phyloP scores from a whole-genome alignment of 2,113 vertebrate species.

The Ctenomys sociabilis region DNA sequence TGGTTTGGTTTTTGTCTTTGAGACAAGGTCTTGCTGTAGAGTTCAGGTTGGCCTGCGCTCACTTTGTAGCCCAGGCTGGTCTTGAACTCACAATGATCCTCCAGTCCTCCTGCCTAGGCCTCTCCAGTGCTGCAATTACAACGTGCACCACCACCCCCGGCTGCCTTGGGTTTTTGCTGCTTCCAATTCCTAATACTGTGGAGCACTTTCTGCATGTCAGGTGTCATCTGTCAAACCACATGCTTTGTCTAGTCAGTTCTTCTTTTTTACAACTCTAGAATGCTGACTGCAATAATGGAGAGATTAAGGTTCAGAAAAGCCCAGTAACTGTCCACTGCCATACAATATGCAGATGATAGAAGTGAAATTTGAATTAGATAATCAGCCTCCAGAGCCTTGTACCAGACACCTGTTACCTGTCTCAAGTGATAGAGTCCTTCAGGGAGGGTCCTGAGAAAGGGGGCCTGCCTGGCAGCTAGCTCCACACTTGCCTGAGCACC shows the following conservation, averaged over 20 bases:
- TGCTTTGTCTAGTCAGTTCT: background rate
- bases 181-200: background rate
- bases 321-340: background rate
- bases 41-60: too few relatives aligned
- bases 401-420: background rate
- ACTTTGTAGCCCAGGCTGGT: too few relatives aligned
- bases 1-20: too few relatives aligned
- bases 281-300: background rate
- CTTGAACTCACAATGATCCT: too few relatives aligned
- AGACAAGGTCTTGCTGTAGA: too few relatives aligned
- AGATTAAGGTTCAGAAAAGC: background rate
- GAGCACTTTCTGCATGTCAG: background rate
- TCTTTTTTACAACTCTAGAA: background rate
- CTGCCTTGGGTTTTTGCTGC: background rate
- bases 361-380: background rate
- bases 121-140: too few relatives aligned
- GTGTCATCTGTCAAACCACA: background rate
- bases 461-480: background rate
- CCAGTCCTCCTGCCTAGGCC: too few relatives aligned
- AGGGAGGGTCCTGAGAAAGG: background rate
- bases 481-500: background rate
- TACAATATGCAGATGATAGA: background rate
- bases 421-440: background rate
- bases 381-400: background rate
- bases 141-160: too few relatives aligned